Evolutionary conservation across 2,113 vertebrate species (phyloP).

Genomic region (Isichthys henryi): DNA sequence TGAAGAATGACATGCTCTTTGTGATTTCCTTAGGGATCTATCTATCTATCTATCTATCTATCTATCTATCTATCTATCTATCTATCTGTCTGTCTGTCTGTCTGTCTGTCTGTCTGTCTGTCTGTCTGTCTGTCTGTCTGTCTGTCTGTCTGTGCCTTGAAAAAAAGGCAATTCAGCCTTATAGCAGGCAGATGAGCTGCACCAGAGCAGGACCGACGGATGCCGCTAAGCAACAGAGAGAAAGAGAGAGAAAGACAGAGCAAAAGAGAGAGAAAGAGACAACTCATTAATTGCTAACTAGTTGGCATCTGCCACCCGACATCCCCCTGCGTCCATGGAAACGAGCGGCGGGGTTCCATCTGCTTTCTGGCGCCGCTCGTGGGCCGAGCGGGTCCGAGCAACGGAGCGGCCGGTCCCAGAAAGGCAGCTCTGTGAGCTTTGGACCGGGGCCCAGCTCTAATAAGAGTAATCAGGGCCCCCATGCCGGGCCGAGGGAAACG

Average conservation of each 20-base stretch:
- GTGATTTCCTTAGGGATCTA: background rate
- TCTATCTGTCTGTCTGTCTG: background rate
- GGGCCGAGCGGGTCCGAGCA: conserved; percentile 65
- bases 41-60: background rate
- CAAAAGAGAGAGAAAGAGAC: conserved; percentile 37
- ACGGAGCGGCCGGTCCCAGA: conserved; percentile 77
- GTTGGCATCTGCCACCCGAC: conserved; percentile 84
- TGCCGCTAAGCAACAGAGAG: conserved; percentile 31
- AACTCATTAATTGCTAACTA: conserved; percentile 75
- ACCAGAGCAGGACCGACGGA: conserved; percentile 36
- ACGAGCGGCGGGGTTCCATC: conserved; percentile 80
- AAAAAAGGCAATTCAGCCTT: background rate
- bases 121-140: background rate
- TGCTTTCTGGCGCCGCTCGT: conserved; percentile 73
- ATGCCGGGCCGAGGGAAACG: conserved; percentile 80
- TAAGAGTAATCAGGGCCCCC: conserved; percentile 97
- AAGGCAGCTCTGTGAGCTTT: conserved; percentile 84
- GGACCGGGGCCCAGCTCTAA: conserved; percentile 92
- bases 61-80: background rate
- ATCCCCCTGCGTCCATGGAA: conserved; percentile 86
- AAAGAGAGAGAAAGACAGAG: background rate
- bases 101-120: background rate
- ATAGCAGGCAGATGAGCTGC: background rate
- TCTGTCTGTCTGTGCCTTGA: background rate
- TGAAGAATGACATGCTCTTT: background rate